Conservation (phyloP, 2,797 vertebrate species). For the Pagetopsis macropterus region DNA sequence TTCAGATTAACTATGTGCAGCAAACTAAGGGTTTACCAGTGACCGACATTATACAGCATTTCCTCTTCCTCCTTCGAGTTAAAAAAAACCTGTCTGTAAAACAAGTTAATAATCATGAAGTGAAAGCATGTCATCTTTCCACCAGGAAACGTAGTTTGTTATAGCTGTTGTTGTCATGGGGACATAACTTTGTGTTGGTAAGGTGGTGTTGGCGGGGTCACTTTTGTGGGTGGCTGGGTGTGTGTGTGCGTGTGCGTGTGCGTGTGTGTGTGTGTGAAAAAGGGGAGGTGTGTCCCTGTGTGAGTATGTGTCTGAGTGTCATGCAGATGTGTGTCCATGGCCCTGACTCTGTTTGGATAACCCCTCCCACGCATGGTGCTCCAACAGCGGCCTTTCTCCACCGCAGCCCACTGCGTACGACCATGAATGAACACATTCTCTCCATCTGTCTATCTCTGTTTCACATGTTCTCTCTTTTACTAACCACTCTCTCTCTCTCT, state of each 20-base stretch:
- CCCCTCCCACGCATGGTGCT: slow-evolving; percentile 75
- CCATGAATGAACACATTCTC: slow-evolving; percentile 77
- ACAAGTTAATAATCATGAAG: neutral
- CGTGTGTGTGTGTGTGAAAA: slow-evolving; percentile 1
- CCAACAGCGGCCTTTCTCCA: slow-evolving; percentile 65
- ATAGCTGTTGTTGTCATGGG: slow-evolving; percentile 17
- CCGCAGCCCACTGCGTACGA: slow-evolving; percentile 60
- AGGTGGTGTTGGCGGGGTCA: neutral
- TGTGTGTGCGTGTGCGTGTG: neutral
- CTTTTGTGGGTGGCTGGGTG: slow-evolving; percentile 2
- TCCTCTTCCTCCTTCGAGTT: neutral
- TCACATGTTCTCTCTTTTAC: slow-evolving; percentile 19
- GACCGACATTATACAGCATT: neutral
- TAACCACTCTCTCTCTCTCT: slow-evolving; percentile 11
- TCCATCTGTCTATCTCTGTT: slow-evolving; percentile 32
- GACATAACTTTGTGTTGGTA: slow-evolving; percentile 6
- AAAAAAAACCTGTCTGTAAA: neutral
- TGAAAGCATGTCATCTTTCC: slow-evolving; percentile 45
- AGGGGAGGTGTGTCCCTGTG: no score
- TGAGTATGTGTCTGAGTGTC: neutral
- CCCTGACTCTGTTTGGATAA: slow-evolving; percentile 70
- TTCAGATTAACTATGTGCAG: neutral
- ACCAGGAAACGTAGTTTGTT: slow-evolving; percentile 40
- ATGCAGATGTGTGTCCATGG: slow-evolving; percentile 42
- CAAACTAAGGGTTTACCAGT: neutral